phyloP scores from a whole-genome alignment of 2,113 vertebrate species.

The Equus przewalskii region DNA sequence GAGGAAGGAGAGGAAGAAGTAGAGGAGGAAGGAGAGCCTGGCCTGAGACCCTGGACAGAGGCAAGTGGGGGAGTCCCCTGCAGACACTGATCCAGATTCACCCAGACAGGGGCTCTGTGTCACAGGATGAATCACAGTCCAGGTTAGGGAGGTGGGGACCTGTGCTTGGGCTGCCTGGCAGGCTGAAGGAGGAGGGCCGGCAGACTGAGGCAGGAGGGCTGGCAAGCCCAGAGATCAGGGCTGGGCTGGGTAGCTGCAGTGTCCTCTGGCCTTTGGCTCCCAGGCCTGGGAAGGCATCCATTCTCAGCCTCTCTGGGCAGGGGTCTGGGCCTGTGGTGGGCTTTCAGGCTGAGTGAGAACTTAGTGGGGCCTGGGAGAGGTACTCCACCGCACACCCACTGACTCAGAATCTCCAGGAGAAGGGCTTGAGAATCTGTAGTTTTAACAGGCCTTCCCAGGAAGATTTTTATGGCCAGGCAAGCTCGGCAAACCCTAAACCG shows the following conservation, averaged over 20 bases:
- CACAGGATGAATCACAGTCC: background rate
- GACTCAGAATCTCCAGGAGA: background rate
- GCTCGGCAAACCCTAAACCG: background rate
- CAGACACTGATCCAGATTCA: too few relatives aligned
- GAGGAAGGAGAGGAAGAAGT: background rate
- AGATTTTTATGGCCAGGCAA: background rate
- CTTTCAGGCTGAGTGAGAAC: background rate
- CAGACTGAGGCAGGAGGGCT: background rate
- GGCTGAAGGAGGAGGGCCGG: background rate
- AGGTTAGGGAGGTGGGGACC: background rate
- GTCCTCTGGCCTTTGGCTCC: background rate
- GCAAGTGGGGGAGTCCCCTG: background rate
- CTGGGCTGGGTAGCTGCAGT: too few relatives aligned
- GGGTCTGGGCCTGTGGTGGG: background rate
- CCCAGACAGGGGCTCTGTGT: background rate
- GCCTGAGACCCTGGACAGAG: background rate
- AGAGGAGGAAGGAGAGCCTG: background rate
- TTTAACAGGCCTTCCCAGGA: background rate
- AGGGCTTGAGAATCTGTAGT: background rate
- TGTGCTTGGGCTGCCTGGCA: background rate
- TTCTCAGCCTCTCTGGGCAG: background rate
- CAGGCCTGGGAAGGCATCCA: rapidly evolving
- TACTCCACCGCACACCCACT: background rate
- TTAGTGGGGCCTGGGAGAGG: background rate
- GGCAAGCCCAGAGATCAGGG: background rate